Percentiles rank a stretch among this genome's conserved stretches.
Conservation (phyloP, 2,888 invertebrate species). For the Salticus scenicus region DNA sequence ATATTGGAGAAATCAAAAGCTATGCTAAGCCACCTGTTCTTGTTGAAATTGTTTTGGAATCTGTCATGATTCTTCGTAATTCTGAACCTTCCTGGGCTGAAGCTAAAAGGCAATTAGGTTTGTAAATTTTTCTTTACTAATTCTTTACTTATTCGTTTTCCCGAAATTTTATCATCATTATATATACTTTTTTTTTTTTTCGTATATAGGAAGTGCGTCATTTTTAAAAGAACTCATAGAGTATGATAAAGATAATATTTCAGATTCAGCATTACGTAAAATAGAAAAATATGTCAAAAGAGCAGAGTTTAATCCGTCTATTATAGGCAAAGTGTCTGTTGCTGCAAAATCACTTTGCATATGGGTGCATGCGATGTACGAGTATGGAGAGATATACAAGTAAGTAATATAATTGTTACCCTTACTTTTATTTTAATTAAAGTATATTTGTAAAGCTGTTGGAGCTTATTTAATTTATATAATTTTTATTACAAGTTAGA, state of each 20-base stretch:
- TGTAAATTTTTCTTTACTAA: neutral
- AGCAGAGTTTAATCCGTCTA: constrained; percentile 90
- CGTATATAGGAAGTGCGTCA: constrained; percentile 81
- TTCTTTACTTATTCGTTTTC: neutral
- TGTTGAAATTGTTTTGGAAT: constrained; percentile 92
- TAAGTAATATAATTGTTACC: constrained; percentile 75
- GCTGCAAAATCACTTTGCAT: constrained; percentile 92
- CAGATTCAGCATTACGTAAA: constrained; percentile 87
- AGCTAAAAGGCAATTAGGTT: constrained; percentile 88
- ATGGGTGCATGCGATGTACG: constrained; percentile 94
- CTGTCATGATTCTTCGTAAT: constrained; percentile 87
- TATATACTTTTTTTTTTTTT: too few relatives aligned
- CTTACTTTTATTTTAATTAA: neutral
- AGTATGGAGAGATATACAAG: constrained; percentile 91
- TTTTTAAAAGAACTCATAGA: constrained; percentile 85
- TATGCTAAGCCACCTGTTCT: constrained; percentile 90
- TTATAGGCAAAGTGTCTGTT: constrained; percentile 87
- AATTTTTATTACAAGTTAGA: too few relatives aligned
- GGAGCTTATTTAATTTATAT: too few relatives aligned
- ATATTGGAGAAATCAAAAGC: constrained; percentile 91
- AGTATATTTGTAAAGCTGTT: too few relatives aligned
- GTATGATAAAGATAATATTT: constrained; percentile 91
- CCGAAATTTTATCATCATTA: too few relatives aligned
- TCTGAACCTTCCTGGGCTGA: constrained; percentile 90
- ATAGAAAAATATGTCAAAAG: constrained; percentile 86